Evolutionary conservation across 2,888 invertebrate species (phyloP), one percentile per base, ranked within the genome.

Genomic region (Neoitamus cyanurus): DNA sequence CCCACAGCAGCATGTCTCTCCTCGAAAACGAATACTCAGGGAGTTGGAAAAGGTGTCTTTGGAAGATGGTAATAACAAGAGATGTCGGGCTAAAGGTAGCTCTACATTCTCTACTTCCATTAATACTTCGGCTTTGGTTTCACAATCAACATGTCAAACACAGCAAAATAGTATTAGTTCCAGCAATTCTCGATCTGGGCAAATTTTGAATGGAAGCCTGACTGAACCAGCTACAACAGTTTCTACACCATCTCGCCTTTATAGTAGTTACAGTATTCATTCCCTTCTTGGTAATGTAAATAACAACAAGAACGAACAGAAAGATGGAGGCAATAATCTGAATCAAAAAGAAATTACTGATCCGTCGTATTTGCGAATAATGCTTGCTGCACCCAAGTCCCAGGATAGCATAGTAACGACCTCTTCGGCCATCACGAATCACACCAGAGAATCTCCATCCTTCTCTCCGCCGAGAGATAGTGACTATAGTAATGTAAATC

Each of bases 201-300:
- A 82, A 82, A 82, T 82, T 9, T 31, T 68, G 15, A 84, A 84
- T 68, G 84, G 75, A 7, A 84, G n/a, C 28, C 25, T 30, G 28
- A 84, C 15, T 77, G 75, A 75, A 15, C 58, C 73, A 42, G 72
- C 11, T 6, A 34, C 42, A 36, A 73, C 84, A 30, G 68, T 87
- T 68, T 88, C 88, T 34, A 89, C 82, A 83, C 85, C 87, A 84
- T 86, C 91, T n/a, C 89, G 91, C 85, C 92, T 93, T 88, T 93
- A 93, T 87, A 94, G 95, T 91, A 96, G 95, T 90, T 96, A 96
- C 92, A 96, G 96, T 92, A 97, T 97, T 90, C 96, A 96, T 89
- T 96, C 96, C 87, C 92, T 97, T 90, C 92, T 97, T 88, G 95
- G 95, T 25, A 90, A 89, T 78, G 83, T 83, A n/a, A 86, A 42